phyloP scores from a whole-genome alignment of 2,797 vertebrate genomes.

The Eidolon dupreanum region DNA sequence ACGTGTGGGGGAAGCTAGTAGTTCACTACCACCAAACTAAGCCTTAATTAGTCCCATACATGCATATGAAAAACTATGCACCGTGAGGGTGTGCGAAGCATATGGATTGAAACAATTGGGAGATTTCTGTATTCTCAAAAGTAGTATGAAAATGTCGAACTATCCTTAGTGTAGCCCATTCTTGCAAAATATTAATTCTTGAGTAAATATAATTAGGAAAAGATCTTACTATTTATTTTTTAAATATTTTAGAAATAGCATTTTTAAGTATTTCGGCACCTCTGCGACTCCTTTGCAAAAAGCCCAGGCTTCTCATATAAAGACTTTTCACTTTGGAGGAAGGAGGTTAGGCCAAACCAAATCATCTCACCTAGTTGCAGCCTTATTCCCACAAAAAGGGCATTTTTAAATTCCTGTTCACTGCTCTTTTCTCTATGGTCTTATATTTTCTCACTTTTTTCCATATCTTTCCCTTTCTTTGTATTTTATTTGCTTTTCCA shows the following conservation, averaged over 20 bases:
- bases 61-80: background rate
- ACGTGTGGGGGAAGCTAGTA: accelerated
- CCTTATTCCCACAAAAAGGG: background rate
- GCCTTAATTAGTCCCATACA: accelerated
- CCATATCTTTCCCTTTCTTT: background rate
- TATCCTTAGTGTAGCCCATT: background rate
- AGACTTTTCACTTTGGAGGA: background rate
- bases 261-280: background rate
- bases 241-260: background rate
- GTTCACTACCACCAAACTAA: accelerated
- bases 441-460: background rate
- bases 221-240: background rate
- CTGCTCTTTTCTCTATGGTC: background rate
- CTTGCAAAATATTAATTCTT: background rate
- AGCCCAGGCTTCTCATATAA: background rate
- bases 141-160: background rate
- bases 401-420: background rate
- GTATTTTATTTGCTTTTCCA: background rate
- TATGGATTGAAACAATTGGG: background rate
- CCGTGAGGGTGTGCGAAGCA: accelerated
- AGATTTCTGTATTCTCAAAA: background rate
- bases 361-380: background rate
- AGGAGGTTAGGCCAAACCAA: background rate
- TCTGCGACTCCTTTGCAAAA: background rate
- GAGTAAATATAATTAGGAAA: background rate